Percentiles rank a stretch among this genome's conserved stretches.
phyloP scores from a whole-genome alignment of 1,140 invertebrate species.

The Laodelphax striatellus region DNA sequence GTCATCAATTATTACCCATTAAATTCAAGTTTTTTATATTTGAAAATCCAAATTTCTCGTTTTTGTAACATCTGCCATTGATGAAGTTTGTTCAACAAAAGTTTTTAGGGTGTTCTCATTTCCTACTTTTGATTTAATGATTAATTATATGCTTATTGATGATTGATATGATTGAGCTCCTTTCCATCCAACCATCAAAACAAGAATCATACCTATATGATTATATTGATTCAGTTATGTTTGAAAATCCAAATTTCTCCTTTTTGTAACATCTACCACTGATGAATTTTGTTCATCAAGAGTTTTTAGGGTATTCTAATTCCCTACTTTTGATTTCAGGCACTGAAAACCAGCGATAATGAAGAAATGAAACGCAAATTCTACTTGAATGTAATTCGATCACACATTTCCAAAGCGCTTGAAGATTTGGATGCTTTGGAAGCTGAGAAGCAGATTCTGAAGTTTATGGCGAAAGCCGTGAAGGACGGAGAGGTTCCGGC shows the following conservation, averaged over 20 bases:
- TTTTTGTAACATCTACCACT: too few species aligned
- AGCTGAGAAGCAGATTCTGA: slow-evolving; percentile 59
- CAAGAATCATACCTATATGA: too few species aligned
- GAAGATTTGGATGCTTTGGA: slow-evolving; percentile 67
- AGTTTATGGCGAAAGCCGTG: slow-evolving; percentile 49
- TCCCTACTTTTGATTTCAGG: slow-evolving; percentile 19
- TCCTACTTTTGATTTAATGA: background rate
- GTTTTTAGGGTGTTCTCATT: background rate
- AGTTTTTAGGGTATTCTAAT: background rate
- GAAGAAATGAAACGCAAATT: slow-evolving; percentile 75
- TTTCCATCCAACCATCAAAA: too few species aligned
- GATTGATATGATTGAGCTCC: too few species aligned
- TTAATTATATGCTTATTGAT: too few species aligned
- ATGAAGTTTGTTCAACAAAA: background rate
- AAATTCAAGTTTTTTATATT: too few species aligned
- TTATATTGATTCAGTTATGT: too few species aligned
- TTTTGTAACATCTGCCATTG: too few species aligned
- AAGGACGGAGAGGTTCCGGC: slow-evolving; percentile 18
- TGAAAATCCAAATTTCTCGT: too few species aligned
- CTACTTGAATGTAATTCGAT: slow-evolving; percentile 64
- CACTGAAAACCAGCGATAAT: slow-evolving; percentile 47
- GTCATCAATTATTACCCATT: too few species aligned
- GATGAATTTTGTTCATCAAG: background rate
- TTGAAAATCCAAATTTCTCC: too few species aligned
- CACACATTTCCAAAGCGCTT: slow-evolving; percentile 56